Evolutionary conservation across 1,140 invertebrate genomes (phyloP).

Genomic region (Drosophila trapezifrons): DNA sequence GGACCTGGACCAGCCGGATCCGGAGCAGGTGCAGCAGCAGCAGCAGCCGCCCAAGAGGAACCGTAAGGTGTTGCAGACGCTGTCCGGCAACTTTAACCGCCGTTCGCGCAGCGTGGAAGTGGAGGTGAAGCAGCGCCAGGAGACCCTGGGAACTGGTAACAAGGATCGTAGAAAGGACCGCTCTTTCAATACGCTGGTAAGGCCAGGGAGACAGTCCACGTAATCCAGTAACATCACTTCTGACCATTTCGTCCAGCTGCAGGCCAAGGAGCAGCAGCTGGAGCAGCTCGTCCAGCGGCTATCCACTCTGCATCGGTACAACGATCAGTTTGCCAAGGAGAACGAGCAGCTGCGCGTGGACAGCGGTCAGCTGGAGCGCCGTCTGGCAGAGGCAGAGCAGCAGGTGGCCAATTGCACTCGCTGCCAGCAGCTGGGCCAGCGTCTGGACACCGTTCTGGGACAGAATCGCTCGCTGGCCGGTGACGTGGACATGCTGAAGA

Average conservation of each 20-base stretch:
- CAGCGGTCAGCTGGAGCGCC: conserved; percentile 53
- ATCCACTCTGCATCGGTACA: conserved; percentile 74
- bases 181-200: conserved; percentile 70
- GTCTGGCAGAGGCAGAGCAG: conserved; percentile 47
- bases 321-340: conserved; percentile 77
- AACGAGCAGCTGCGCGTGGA: conserved; percentile 69
- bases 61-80: conserved; percentile 70
- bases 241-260: conserved; percentile 47
- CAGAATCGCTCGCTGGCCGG: conserved; percentile 86
- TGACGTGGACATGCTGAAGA: conserved; percentile 88
- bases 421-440: conserved; percentile 73
- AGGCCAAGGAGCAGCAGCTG: conserved; percentile 81
- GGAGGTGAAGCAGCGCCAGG: conserved; percentile 42
- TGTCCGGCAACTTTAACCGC: conserved; percentile 75
- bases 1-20: conserved; percentile 69
- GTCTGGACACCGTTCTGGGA: conserved; percentile 80
- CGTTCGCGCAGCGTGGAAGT: conserved; percentile 72
- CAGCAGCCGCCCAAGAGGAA: conserved; percentile 45
- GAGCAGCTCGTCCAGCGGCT: conserved; percentile 76
- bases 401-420: conserved; percentile 72
- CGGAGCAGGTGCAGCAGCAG: conserved; percentile 18
- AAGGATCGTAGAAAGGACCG: conserved; percentile 51
- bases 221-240: background rate
- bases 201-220: background rate
- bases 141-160: background rate